Evolutionary conservation across 1,140 invertebrate genomes (phyloP), one percentile per base, ranked within the genome.

Genomic region (Leptoteleia sp.): DNA sequence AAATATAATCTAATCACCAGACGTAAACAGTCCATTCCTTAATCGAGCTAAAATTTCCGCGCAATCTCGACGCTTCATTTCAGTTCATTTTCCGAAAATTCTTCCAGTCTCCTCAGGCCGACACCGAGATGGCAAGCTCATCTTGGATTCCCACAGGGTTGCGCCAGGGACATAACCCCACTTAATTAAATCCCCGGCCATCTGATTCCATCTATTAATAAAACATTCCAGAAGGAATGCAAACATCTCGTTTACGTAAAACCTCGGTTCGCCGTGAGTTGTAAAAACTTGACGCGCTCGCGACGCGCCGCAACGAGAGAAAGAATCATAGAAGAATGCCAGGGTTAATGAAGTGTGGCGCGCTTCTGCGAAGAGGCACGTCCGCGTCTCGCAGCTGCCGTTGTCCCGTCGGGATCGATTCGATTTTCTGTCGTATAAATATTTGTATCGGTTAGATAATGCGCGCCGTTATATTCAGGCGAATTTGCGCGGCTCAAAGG

Each of bases 291-390:
- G 72, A 76, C 62, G 47, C 72, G 62, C 62, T 43, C 25, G 31
- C 62, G 64, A 68, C 57, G 52, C 48, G 61, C 71, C 11, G 50
- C 43, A 57, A 65, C 50, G 59, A 27, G 12, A 48, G 62, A 76
- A 61, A 76, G 62, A 76, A 76, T 67, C 72, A 59, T 65, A 65
- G 59, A 76, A 76, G 62, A 76, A 76, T 59, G 62, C 38, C 61
- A 43, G 71, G 45, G 62, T 61, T 76, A 76, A 76, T 76, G 50
- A 76, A 76, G 62, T 62, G 72, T 67, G 55, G 45, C 38, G 52
- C 19, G 54, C 42, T 75, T 67, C 54, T 45, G 54, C 62, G 42
- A 62, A 67, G n/a, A n/a, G 29, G 25, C 72, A 50, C 35, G 59
- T 50, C 13, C 47, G 13, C 54, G 17, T 48, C 22, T 45, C 59